Conservation (phyloP, 2,888 invertebrate species). For the Drosophila fulvimacula region DNA sequence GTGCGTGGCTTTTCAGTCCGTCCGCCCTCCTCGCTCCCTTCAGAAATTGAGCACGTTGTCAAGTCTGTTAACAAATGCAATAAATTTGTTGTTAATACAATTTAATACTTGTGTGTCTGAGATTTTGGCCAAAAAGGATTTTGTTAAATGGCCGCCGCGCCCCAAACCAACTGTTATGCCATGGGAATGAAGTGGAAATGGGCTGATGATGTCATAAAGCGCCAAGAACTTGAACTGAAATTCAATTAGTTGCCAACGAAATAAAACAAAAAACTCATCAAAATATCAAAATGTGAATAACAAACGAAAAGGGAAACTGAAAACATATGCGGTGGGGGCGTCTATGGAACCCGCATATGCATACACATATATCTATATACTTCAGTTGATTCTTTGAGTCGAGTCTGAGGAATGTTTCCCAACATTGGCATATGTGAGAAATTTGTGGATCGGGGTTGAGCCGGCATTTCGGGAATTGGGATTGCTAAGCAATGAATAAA, state of each 20-base stretch:
- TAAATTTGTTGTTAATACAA: conserved; percentile 74
- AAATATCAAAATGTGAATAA: conserved; percentile 28
- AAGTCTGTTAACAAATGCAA: conserved; percentile 72
- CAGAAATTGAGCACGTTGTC: conserved; percentile 62
- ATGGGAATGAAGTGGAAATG: conserved; percentile 46
- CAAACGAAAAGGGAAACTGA: conserved; percentile 11
- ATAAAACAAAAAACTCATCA: conserved; percentile 15
- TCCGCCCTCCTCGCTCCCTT: not conserved
- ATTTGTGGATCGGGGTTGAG: not conserved
- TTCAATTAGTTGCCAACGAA: conserved; percentile 49
- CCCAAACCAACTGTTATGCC: conserved; percentile 27
- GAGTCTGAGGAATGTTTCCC: conserved; percentile 23
- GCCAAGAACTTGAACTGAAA: conserved; percentile 50
- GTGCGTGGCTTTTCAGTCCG: conserved; percentile 52
- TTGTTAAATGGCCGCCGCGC: conserved; percentile 30
- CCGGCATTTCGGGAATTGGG: conserved; percentile 2
- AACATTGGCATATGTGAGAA: conserved; percentile 47
- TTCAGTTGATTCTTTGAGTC: conserved; percentile 24
- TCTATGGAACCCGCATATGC: conserved; percentile 32
- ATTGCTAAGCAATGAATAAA: conserved; percentile 44
- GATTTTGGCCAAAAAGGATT: conserved; percentile 46
- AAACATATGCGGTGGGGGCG: conserved; percentile 25
- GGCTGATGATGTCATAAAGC: conserved; percentile 58
- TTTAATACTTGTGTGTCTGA: conserved; percentile 59
- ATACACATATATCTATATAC: conserved; percentile 3